Base-by-base conservation (phyloP, 2,113 vertebrate species). In the Scomber japonicus region DNA sequence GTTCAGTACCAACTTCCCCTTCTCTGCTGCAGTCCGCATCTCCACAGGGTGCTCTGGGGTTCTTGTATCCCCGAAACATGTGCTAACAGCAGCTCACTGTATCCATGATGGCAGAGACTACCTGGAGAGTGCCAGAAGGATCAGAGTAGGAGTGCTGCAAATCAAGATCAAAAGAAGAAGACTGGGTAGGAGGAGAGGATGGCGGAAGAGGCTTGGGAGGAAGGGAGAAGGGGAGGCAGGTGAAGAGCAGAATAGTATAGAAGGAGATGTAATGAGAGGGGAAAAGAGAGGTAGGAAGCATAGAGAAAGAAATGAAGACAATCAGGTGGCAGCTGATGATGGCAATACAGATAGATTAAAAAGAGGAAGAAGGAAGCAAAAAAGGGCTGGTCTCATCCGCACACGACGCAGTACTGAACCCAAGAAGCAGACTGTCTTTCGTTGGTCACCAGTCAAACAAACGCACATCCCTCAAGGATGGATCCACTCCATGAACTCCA, bases 31-130 rank as follows among this genome's bases (percentile, higher is more conserved):
- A 0, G 97, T 98, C 40, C 97, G 97, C 86, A 90, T 99, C 66
- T 98, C 97, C 88, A 96, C 95, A 0, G 96, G 97, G 59, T 99
- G 98, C 81, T 98, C 97, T 0, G 98, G 98, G 1, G 91, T 97
- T 12, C 94, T 98, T 0, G 11, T 99, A 2, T 97, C 97, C 11
- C 96, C 95, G 0, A 96, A 71, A 35, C 97, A 99, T 0, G 97
- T 97, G 12, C 91, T 99, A 2, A 99, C 97, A 0, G 97, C 97
- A 0, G 98, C 98, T 31, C 97, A 96, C 84, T 99, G 97, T 16
- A 83, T 99, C 46, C 98, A 99, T 1, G 83, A 97, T 0, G 97
- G 97, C 4, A 94, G 64, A 17, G 95, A 95, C 80, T 99, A 98
- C 13, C 78, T 97, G 1, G 94, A 93, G 71, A 93, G 94, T 17